Base-by-base conservation (phyloP, 2,797 vertebrate genomes). In the Aldrovandia affinis region DNA sequence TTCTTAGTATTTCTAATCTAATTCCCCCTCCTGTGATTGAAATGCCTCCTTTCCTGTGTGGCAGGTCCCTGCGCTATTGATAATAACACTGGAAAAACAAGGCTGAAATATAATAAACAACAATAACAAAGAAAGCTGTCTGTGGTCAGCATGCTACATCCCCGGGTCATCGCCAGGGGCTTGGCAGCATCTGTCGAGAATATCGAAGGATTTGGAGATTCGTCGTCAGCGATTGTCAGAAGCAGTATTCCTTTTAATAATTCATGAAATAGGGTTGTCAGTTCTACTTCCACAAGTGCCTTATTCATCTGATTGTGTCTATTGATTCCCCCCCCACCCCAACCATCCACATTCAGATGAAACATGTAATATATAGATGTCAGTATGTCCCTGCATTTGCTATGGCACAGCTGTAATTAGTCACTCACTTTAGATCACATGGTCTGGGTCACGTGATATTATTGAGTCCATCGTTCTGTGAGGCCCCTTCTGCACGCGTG, bases 1-100 rank as follows among this genome's bases (percentile, higher is more conserved):
- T 8, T 42, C 63, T 12, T 10, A 28, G 6, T 39, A 42, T 73
- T 42, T 73, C 68, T 73, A 73, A 73, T 73, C 68, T 73, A 42
- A 73, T 73, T 8, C 70, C 70, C 70, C 39, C 70, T 73, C 68
- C 36, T 73, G 68, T 39, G 68, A 73, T 15, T 73, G 70, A 2
- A 44, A 44, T 75, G 70, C 70, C 70, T 44, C 70, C 42, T 6
- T 12, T n/a, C 22, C 36, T 75, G 39, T 1, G 36, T 44, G 70
- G 36, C 22, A 25, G 36, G 33, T 39, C 68, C 36, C 33, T 20
- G 25, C 39, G 20, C 70, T 44, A 25, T 75, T 15, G 22, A 44
- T 75, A 75, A 44, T 39, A 75, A 18, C 68, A 20, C 30, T 39
- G 33, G 68, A 8, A 70, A 39, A 25, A 25, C 39, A 18, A n/a